These are phyloP conservation scores for Ceyx erithaca DNA, from an alignment of 2,797 vertebrate species.

Conservation along the genomic window DNA sequence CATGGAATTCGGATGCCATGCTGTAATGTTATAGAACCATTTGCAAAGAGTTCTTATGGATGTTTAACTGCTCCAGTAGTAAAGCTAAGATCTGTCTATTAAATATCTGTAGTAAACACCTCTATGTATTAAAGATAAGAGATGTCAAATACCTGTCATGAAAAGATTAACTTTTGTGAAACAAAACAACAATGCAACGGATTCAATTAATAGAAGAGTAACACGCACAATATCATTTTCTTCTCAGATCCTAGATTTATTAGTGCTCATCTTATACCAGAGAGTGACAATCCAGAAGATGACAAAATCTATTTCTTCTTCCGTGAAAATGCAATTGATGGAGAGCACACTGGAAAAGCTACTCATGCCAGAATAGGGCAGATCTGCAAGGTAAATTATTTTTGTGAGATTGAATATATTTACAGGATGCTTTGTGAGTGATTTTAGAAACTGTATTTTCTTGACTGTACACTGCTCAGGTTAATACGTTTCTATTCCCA, in stretches of 20 bases:
- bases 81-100: neutral
- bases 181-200: neutral
- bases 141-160: neutral
- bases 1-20: neutral
- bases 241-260: constrained; percentile 93
- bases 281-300: constrained; percentile 97
- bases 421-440: neutral
- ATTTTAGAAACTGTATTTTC: neutral
- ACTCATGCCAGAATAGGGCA: constrained; percentile 96
- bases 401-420: neutral
- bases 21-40: neutral
- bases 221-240: neutral
- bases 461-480: neutral
- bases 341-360: constrained; percentile 95
- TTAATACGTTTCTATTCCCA: neutral
- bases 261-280: constrained; percentile 91
- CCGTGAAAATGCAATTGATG: constrained; percentile 96
- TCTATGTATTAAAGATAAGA: neutral
- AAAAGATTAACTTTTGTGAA: neutral
- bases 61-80: neutral
- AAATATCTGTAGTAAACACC: neutral
- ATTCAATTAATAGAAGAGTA: neutral
- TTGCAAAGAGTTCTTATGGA: neutral
- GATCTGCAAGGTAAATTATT: constrained; percentile 91
- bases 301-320: constrained; percentile 99